Base-by-base conservation (phyloP, 2,888 invertebrate genomes). In the Archips xylosteana region DNA sequence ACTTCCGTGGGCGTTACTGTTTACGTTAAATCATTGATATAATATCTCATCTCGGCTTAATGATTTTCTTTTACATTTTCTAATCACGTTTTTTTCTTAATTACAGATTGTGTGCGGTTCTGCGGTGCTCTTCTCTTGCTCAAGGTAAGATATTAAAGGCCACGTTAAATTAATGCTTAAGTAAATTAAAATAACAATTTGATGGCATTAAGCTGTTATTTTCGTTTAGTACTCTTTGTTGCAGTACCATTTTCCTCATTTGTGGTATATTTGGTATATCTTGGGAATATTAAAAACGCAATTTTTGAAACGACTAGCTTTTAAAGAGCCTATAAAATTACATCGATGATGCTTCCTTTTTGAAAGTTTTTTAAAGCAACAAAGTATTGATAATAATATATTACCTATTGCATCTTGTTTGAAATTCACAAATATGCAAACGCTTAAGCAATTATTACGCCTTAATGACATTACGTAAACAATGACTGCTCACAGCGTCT, bases 101-200 rank as follows among this genome's bases (percentile, higher is more conserved):
- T 88, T 85, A 69, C 88, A 89, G 89, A 78, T 86, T 78, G 76
- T 75, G 77, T 81, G 79, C 78, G 81, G 77, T 73, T 75, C 73
- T 75, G 76, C 68, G 77, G 82, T 78, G 84, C 69, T 81, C 83
- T 83, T 82, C 80, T 81, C 78, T 78, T 80, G 80, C 78, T 81
- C 78, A 75, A 89, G 90, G 90, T 90, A 75, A 80, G 81, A 74
- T 75, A 70, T 65, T 70, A 62, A 36, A 63, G 15, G 60, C 32
- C 12, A 57, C 23, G 57, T 47, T 36, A 36, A 57, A 57, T 45
- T n/a, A 23, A 13, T 36, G 15, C 36, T 51, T 6, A 23, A 8
- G 10, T 49, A 49, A 39, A 49, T 69, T 32, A 13, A 66, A 57
- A 39, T 39, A 36, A 36, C 54, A 51, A 54, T 42, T 66, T 15